Percentiles rank a stretch among this genome's conserved stretches.
Conservation (phyloP, 2,113 vertebrate genomes). For the Pimephales promelas region DNA sequence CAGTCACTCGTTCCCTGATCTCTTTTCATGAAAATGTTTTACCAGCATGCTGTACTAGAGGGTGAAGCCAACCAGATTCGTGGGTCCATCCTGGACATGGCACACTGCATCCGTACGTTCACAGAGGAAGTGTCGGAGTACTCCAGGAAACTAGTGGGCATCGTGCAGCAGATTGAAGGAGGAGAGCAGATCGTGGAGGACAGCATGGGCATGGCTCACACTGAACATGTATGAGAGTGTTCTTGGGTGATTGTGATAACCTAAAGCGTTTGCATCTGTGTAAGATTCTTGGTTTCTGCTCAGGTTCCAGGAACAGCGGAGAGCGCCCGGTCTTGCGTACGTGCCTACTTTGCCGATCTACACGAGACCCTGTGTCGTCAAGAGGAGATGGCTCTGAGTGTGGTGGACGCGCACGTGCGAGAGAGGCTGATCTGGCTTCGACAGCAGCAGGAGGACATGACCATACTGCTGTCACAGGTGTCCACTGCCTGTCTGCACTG, state of each 20-base stretch:
- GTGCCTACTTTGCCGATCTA: constrained; percentile 96
- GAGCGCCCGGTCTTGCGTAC: constrained; percentile 94
- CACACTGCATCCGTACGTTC: constrained; percentile 96
- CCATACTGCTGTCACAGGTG: constrained; percentile 94
- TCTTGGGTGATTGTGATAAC: too few species aligned
- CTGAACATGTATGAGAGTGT: constrained; percentile 85
- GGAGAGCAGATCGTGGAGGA: constrained; percentile 98
- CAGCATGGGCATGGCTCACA: constrained; percentile 92
- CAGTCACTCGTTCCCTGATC: too few species aligned
- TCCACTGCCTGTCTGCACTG: constrained; percentile 97
- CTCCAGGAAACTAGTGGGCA: constrained; percentile 94
- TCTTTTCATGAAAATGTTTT: not conserved
- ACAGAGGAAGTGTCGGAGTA: constrained; percentile 98
- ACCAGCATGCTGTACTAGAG: constrained; percentile 92
- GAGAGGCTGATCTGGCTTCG: constrained; percentile 96
- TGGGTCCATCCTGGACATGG: constrained; percentile 98
- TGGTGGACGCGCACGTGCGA: constrained; percentile 95
- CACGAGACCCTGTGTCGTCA: constrained; percentile 97
- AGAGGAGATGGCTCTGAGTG: constrained; percentile 98
- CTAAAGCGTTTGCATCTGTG: not conserved
- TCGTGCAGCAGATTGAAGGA: constrained; percentile 96
- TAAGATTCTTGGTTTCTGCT: not conserved
- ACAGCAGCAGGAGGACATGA: constrained; percentile 99
- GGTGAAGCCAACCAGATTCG: constrained; percentile 96
- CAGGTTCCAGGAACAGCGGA: constrained; percentile 96